These are phyloP conservation scores for Ancistrus triradiatus DNA, from an alignment of 2,113 vertebrate genomes.

Conservation along the genomic window DNA sequence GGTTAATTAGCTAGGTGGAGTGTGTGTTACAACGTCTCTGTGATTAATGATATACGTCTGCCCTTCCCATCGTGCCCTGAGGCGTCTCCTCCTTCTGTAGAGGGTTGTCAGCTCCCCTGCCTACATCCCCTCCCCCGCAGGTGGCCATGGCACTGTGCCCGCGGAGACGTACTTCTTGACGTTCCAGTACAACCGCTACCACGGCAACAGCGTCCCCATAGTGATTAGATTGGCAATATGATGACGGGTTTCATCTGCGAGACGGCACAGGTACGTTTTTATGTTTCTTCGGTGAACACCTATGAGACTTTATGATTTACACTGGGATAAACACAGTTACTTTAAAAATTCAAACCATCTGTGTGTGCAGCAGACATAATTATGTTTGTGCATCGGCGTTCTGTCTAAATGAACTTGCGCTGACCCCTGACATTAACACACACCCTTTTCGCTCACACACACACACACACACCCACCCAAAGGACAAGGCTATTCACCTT, in stretches of 20 bases:
- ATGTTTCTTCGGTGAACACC: constrained; percentile 8
- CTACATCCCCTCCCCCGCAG: constrained; percentile 55
- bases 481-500: constrained; percentile 16
- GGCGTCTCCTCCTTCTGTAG: constrained; percentile 43
- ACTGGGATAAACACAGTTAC: background rate
- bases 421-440: constrained; percentile 20
- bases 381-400: constrained; percentile 18
- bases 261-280: background rate
- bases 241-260: constrained; percentile 10
- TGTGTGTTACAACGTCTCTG: constrained; percentile 15
- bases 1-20: constrained; percentile 63
- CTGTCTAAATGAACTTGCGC: constrained; percentile 15
- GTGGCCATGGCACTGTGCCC: constrained; percentile 55
- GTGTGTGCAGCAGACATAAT: background rate
- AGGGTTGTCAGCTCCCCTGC: constrained; percentile 61
- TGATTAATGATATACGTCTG: constrained; percentile 68
- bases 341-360: background rate
- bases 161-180: background rate
- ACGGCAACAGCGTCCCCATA: constrained; percentile 48
- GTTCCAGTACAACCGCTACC: constrained; percentile 7
- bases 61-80: constrained; percentile 54
- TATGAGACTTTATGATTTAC: constrained; percentile 11
- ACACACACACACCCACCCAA: background rate
- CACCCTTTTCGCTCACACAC: background rate
- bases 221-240: constrained; percentile 11